phyloP scores from a whole-genome alignment of 2,888 invertebrate genomes.

The Phorcus lineatus region DNA sequence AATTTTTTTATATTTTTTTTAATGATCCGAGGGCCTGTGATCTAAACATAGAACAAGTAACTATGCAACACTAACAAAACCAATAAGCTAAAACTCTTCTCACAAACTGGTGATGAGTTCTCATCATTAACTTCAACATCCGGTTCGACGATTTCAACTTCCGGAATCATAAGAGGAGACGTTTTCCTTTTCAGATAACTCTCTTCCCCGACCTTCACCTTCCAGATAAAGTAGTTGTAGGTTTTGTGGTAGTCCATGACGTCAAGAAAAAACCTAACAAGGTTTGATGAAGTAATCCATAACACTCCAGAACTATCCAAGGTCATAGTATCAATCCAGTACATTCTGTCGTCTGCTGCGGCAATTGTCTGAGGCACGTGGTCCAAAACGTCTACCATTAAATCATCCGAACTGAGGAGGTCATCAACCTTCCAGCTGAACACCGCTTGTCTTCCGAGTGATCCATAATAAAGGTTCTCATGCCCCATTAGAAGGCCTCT shows the following conservation, averaged over 20 bases:
- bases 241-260: conserved; percentile 25
- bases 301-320: conserved; percentile 55
- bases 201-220: conserved; percentile 38
- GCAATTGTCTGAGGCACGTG: conserved; percentile 36
- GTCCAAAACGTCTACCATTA: conserved; percentile 40
- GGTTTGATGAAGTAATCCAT: conserved; percentile 61
- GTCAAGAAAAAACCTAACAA: conserved; percentile 46
- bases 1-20: too few relatives aligned
- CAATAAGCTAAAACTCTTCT: too few relatives aligned
- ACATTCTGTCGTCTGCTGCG: conserved; percentile 45
- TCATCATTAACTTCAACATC: too few relatives aligned
- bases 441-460: conserved; percentile 50
- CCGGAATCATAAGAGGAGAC: neutral
- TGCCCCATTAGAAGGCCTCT: conserved; percentile 58
- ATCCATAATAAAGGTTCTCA: conserved; percentile 55
- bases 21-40: too few relatives aligned
- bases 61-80: too few relatives aligned
- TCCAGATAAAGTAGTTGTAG: conserved; percentile 39
- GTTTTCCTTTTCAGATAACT: conserved; percentile 32
- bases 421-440: conserved; percentile 51
- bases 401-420: conserved; percentile 42
- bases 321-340: conserved; percentile 61
- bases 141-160: too few relatives aligned
- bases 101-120: too few relatives aligned
- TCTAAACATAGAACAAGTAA: too few relatives aligned